A percentile compares a stretch with the other conserved stretches of the same genome.
These are phyloP conservation scores for Aythya fuligula DNA, from an alignment of 2,797 vertebrate genomes.

Conservation along the genomic window DNA sequence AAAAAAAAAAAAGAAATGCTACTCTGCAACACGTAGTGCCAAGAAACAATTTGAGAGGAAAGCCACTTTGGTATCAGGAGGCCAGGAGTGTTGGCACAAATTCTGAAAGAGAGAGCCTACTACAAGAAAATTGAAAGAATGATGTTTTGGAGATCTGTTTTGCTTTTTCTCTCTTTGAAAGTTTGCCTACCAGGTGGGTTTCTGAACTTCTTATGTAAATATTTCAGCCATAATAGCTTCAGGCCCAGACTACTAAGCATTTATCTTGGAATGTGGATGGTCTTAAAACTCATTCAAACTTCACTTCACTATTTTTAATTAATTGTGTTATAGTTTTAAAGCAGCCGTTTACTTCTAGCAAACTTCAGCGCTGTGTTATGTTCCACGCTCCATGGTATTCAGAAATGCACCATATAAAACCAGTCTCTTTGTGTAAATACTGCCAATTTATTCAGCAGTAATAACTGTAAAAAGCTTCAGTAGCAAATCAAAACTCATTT, in stretches of 20 bases:
- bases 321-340: slow-evolving; percentile 37
- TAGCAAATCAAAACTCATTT: slow-evolving; percentile 34
- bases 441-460: slow-evolving; percentile 30
- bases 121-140: not conserved
- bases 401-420: slow-evolving; percentile 14
- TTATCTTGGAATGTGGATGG: slow-evolving; percentile 24
- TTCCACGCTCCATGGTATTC: not conserved
- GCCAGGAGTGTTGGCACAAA: not conserved
- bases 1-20: not conserved
- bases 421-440: slow-evolving; percentile 22
- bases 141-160: not conserved
- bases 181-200: slow-evolving; percentile 7
- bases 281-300: slow-evolving; percentile 52
- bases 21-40: not conserved
- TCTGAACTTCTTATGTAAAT: slow-evolving; percentile 49
- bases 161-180: not conserved
- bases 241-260: slow-evolving; percentile 15
- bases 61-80: not conserved
- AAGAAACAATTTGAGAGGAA: slow-evolving; percentile 23
- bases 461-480: slow-evolving; percentile 8
- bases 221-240: slow-evolving; percentile 47
- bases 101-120: not conserved
- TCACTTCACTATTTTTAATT: slow-evolving; percentile 8
- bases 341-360: slow-evolving; percentile 4
- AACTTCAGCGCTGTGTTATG: not conserved